Base-by-base conservation (phyloP, 2,113 vertebrate genomes). In the Notiomystis cincta region DNA sequence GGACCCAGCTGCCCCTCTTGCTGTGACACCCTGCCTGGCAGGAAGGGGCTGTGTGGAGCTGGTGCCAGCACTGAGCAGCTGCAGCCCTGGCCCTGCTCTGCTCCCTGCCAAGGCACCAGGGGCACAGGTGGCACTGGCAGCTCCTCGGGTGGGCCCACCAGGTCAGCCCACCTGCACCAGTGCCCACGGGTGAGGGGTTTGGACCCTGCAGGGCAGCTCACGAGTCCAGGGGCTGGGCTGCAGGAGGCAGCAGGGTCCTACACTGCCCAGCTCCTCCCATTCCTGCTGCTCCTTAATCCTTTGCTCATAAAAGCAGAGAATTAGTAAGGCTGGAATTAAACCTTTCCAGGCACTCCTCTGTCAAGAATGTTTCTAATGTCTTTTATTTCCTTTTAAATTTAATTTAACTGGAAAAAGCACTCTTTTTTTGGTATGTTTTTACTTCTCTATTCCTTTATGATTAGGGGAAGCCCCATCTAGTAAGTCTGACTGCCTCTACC, bases 171-270 rank as follows among this genome's bases (percentile, higher is more conserved):
- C 4, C 15, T 23, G 15, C 18, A 2, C 40, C 6, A 2, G 1
- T 17, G 31, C 25, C 62, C 18, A 2, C 5, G 10, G 33, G 79
- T 0, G 1, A 18, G 35, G 1, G 45, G 27, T 24, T 25, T 30
- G 56, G 60, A 15, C 61, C 28, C 22, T 1, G 7, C 15, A 22
- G 42, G 33, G 57, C 79, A 79, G 82, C 65, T 54, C 19, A 0
- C 1, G 0, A 1, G 8, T 2, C 25, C 24, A 2, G 6, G 20
- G 76, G 37, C 6, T 30, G 47, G 53, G 48, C 15, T 0, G 3
- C 31, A 53, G 58, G 37, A 56, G 33, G 12, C 40, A 60, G 70
- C 6, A 3, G 38, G 35, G 82, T 47, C 15, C 3, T 9, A 0
- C 3, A 0, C 66, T 61, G 53, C 31, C 65, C 47, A 4, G 14